Conservation (phyloP, 2,888 invertebrate species). For the Cybosia mesomella region DNA sequence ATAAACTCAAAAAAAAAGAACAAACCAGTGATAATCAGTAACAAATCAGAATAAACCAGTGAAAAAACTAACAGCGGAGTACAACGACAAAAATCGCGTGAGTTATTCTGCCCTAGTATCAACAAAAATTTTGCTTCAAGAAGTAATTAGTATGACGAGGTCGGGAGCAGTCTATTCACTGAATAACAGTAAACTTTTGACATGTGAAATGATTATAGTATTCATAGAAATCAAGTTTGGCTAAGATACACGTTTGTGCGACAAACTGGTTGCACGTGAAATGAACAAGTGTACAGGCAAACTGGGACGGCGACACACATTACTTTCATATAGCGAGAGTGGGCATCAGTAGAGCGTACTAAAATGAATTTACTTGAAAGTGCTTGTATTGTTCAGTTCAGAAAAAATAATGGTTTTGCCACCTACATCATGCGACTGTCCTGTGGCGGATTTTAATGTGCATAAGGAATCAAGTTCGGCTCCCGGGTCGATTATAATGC, state of each 20-base stretch:
- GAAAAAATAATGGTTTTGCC: neutral
- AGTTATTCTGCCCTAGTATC: too few species aligned
- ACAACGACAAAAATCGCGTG: too few species aligned
- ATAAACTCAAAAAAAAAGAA: too few species aligned
- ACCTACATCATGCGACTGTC: neutral
- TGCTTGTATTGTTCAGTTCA: neutral
- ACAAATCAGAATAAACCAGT: too few species aligned
- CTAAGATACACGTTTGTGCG: constrained; percentile 60
- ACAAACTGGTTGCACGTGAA: constrained; percentile 74
- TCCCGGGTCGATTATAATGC: neutral
- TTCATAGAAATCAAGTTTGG: constrained; percentile 55
- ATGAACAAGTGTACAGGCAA: constrained; percentile 67
- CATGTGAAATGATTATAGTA: constrained; percentile 51
- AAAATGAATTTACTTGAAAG: constrained; percentile 15
- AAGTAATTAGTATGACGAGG: neutral
- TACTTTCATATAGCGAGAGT: constrained; percentile 45
- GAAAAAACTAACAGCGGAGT: too few species aligned
- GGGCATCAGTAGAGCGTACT: constrained; percentile 36
- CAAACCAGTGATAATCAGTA: too few species aligned
- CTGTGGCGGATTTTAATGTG: neutral
- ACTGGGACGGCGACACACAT: constrained; percentile 66
- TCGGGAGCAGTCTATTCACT: neutral
- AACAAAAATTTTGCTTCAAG: neutral
- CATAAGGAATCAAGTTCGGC: neutral
- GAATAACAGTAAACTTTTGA: constrained; percentile 17